A percentile compares a stretch with the other conserved stretches of the same genome.
Evolutionary conservation across 2,797 vertebrate genomes (phyloP).

Genomic region (Rhabdomys pumilio): DNA sequence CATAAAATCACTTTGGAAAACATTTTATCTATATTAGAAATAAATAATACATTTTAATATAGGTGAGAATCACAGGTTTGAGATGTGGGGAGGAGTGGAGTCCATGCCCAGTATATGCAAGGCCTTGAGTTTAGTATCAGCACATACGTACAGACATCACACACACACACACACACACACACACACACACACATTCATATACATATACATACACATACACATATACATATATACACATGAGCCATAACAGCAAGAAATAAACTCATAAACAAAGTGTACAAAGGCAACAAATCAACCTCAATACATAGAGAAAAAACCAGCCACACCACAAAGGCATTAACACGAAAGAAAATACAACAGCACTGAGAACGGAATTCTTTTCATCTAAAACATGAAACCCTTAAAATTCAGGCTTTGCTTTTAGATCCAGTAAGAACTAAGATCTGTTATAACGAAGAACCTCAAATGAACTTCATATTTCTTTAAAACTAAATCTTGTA

Average conservation of each 20-base stretch:
- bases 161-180: not conserved
- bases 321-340: not conserved
- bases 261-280: not conserved
- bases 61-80: not conserved
- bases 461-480: constrained; percentile 54
- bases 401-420: constrained; percentile 39
- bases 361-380: not conserved
- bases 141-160: not conserved
- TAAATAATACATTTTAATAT: not conserved
- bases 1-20: not conserved
- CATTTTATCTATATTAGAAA: not conserved
- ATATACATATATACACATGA: not conserved
- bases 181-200: not conserved
- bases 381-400: constrained; percentile 24
- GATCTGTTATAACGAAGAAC: constrained; percentile 36
- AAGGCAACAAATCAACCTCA: not conserved
- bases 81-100: not conserved
- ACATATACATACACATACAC: not conserved
- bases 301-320: not conserved
- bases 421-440: constrained; percentile 28
- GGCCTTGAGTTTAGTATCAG: not conserved
- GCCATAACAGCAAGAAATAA: not conserved
- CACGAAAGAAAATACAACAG: not conserved
- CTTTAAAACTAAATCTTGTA: constrained; percentile 64
- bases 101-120: not conserved